Base-by-base conservation (phyloP, 2,797 vertebrate genomes). In the Spheniscus humboldti region DNA sequence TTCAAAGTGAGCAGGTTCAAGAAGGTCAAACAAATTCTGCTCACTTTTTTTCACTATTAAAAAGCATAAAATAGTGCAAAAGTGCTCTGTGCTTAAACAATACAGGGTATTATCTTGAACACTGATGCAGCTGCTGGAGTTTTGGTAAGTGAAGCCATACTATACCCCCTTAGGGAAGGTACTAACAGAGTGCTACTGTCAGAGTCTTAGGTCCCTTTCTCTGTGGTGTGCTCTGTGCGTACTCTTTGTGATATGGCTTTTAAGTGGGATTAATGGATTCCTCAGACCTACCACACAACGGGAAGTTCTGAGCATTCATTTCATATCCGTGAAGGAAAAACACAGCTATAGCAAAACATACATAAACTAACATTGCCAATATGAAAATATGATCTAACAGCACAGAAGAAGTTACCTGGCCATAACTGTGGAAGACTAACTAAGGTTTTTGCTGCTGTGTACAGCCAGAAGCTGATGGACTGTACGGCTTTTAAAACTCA, bases 201-300 rank as follows among this genome's bases (percentile, higher is more conserved):
- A 76, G 52, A 59, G 11, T 28, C 31, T 47, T 24, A 41, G 28
- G 24, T 28, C 39, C 23, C 25, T 84, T 77, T 60, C 66, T 78
- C 43, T 52, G n/a, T 1, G 0, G 10, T 28, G 23, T 64, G 30
- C 57, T 81, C 39, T 43, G 13, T 72, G 56, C 2, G 1, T 81
- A 39, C 24, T 27, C 59, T 66, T 43, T 66, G 25, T 60, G 33
- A n/a, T 11, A 50, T 0, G 3, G 30, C 31, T 92, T 93, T 90
- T 67, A 93, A 75, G n/a, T 57, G 62, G 2, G n/a, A 72, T 75
- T 85, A 86, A 79, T 68, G 37, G 31, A 72, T 92, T 91, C 66
- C 17, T 87, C 67, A 88, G 31, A 57, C 9, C 30, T 60, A 11
- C 3, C 5, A 33, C 5, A 28, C 28, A 43, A 20, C 13, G 24